Percentiles rank a stretch among this genome's conserved stretches.
These are phyloP conservation scores for Hydrolagus affinis DNA, from an alignment of 2,113 vertebrate genomes.

Conservation along the genomic window DNA sequence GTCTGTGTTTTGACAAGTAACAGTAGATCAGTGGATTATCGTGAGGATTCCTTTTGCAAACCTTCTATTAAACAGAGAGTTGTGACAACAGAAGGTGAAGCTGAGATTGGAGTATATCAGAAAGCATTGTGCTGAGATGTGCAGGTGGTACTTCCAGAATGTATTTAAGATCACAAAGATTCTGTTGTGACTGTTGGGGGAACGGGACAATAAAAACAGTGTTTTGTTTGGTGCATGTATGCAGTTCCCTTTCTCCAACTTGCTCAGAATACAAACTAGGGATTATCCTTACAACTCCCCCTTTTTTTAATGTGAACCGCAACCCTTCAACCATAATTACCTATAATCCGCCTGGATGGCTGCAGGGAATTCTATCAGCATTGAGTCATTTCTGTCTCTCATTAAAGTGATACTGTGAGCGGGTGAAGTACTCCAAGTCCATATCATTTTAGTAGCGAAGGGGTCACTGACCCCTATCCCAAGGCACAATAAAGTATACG, in stretches of 20 bases:
- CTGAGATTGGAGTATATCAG: too few relatives aligned
- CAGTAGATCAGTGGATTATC: background rate
- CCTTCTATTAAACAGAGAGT: background rate
- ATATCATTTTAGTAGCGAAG: slow-evolving; percentile 32
- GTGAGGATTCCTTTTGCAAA: too few relatives aligned
- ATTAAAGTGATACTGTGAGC: slow-evolving; percentile 32
- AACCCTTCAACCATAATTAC: slow-evolving; percentile 31
- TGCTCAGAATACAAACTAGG: slow-evolving; percentile 19
- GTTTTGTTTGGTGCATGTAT: background rate
- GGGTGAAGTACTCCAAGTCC: slow-evolving; percentile 4
- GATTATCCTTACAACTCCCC: slow-evolving; percentile 28
- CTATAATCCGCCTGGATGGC: slow-evolving; percentile 33
- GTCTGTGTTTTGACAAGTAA: background rate
- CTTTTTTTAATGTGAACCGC: slow-evolving; percentile 27
- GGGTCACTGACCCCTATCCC: slow-evolving; percentile 31
- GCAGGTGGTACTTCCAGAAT: too few relatives aligned
- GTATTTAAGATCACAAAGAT: too few relatives aligned
- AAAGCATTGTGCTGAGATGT: too few relatives aligned
- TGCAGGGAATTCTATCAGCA: slow-evolving; percentile 31
- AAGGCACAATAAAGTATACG: slow-evolving; percentile 28
- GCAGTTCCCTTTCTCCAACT: background rate
- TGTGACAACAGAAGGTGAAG: background rate
- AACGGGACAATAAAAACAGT: too few relatives aligned
- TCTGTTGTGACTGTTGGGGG: too few relatives aligned
- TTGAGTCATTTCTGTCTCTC: slow-evolving; percentile 30